Evolutionary conservation across 2,797 vertebrate genomes (phyloP).

Genomic region (Leptoclinus maculatus): DNA sequence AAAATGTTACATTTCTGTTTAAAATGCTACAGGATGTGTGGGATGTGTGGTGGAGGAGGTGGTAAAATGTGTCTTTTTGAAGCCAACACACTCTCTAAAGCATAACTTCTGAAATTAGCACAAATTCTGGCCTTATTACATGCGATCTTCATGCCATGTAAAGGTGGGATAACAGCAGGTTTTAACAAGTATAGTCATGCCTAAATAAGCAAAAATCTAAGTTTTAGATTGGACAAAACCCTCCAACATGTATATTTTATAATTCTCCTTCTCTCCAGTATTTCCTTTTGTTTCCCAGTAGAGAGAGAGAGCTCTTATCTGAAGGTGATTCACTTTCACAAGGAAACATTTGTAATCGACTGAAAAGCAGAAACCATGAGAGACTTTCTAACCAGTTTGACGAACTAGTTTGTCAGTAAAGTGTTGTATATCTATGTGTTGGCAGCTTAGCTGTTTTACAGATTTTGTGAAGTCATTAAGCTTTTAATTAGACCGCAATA

Average conservation of each 20-base stretch:
- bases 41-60: neutral
- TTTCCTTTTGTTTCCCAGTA: neutral
- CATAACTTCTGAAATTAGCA: neutral
- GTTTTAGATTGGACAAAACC: neutral
- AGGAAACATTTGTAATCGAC: too few relatives aligned
- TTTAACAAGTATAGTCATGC: neutral
- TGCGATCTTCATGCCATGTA: neutral
- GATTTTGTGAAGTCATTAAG: constrained; percentile 1
- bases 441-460: neutral
- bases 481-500: constrained; percentile 9
- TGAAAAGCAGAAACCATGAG: too few relatives aligned
- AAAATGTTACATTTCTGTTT: neutral
- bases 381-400: too few relatives aligned
- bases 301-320: too few relatives aligned
- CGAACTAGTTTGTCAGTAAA: neutral
- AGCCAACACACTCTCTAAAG: neutral
- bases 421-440: neutral
- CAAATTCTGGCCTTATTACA: neutral
- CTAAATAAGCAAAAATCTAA: neutral
- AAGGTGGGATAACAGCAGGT: neutral
- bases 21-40: neutral
- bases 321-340: too few relatives aligned
- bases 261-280: neutral
- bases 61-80: neutral
- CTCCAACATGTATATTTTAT: neutral